phyloP scores from a whole-genome alignment of 1,140 invertebrate species.

The Aphis gossypii region DNA sequence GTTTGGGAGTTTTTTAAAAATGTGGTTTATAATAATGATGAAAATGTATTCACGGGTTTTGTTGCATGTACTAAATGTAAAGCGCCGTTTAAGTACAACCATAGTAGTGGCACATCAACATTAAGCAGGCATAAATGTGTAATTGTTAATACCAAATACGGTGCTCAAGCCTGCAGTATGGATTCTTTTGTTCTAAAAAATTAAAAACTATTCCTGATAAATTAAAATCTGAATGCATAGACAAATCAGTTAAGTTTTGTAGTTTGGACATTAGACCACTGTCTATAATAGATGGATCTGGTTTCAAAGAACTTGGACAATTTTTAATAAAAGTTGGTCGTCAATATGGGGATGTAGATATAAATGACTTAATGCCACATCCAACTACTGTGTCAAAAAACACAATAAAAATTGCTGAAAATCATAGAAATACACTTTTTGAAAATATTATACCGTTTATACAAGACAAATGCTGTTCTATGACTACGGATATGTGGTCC shows the following conservation, averaged over 20 bases:
- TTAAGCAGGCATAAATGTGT: background rate
- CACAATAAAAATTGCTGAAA: background rate
- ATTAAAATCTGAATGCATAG: background rate
- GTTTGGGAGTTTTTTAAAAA: background rate
- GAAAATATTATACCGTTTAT: background rate
- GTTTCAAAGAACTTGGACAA: conserved; percentile 3
- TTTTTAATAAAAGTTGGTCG: conserved; percentile 6
- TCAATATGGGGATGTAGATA: background rate
- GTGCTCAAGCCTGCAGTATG: background rate
- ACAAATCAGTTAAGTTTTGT: background rate
- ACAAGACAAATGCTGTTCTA: background rate
- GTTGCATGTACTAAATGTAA: background rate
- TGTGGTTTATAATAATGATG: background rate
- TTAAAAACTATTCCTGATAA: background rate
- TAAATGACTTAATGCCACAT: background rate
- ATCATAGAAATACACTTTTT: conserved; percentile 7
- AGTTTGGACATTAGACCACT: background rate
- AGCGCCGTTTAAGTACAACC: background rate
- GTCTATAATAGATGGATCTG: background rate
- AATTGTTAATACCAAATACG: background rate
- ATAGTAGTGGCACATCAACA: background rate
- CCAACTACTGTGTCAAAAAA: conserved; percentile 12
- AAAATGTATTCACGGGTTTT: background rate
- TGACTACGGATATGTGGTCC: background rate
- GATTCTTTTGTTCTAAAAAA: conserved; percentile 5